These are phyloP conservation scores for Aquatica leii DNA, from an alignment of 2,888 invertebrate genomes.

Conservation along the genomic window DNA sequence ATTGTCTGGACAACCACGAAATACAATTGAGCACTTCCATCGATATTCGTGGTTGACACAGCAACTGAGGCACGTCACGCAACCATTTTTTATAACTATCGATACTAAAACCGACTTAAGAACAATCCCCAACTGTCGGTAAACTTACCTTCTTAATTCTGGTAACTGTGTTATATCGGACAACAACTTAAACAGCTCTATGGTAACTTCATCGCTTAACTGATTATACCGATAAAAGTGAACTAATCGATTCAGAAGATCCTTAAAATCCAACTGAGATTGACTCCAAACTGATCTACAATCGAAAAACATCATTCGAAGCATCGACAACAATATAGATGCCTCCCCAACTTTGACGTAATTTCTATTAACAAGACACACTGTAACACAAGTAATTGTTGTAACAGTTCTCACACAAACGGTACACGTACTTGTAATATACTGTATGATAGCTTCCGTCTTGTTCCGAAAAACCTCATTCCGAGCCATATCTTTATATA, in stretches of 20 bases:
- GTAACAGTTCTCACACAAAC: neutral
- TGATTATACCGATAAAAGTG: slow-evolving; percentile 14
- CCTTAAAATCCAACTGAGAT: slow-evolving; percentile 42
- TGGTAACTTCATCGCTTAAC: neutral
- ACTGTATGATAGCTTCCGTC: slow-evolving; percentile 58
- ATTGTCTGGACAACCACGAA: slow-evolving; percentile 66
- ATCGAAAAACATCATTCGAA: slow-evolving; percentile 29
- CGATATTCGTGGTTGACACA: slow-evolving; percentile 64
- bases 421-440: slow-evolving; percentile 61
- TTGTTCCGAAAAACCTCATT: slow-evolving; percentile 59
- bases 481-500: slow-evolving; percentile 60
- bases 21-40: slow-evolving; percentile 66
- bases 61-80: slow-evolving; percentile 51
- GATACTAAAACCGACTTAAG: neutral
- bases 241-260: slow-evolving; percentile 34
- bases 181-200: slow-evolving; percentile 22
- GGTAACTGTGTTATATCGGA: slow-evolving; percentile 16
- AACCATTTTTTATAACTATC: slow-evolving; percentile 18
- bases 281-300: slow-evolving; percentile 45
- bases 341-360: slow-evolving; percentile 10
- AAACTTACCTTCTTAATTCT: slow-evolving; percentile 12
- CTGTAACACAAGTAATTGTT: slow-evolving; percentile 35
- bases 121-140: neutral
- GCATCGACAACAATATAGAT: slow-evolving; percentile 5
- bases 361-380: slow-evolving; percentile 43